Conservation (phyloP, 1,140 invertebrate genomes). For the Radopholus similis region DNA sequence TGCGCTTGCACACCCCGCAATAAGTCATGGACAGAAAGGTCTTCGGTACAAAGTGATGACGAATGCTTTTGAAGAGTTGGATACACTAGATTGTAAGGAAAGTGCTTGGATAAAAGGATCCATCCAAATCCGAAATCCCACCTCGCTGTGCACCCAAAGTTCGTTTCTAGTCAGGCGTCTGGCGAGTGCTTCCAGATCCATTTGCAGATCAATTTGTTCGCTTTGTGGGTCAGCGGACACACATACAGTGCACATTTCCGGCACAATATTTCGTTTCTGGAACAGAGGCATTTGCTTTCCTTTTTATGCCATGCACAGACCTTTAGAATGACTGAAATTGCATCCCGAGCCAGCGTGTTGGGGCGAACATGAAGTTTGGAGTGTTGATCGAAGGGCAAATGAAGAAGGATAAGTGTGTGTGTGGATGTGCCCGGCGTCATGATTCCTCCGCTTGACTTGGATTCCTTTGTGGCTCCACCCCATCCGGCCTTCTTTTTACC, state of each 20-base stretch:
- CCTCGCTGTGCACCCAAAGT: slow-evolving; percentile 34
- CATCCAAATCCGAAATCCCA: background rate
- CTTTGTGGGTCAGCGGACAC: slow-evolving; percentile 40
- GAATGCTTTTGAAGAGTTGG: slow-evolving; percentile 42
- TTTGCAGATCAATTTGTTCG: slow-evolving; percentile 41
- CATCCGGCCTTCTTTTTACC: too few relatives aligned
- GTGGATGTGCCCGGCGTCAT: too few relatives aligned
- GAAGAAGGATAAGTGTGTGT: slow-evolving; percentile 33
- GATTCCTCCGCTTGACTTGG: too few relatives aligned
- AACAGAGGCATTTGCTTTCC: background rate
- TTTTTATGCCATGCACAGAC: background rate
- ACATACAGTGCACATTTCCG: slow-evolving; percentile 46
- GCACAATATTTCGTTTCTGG: slow-evolving; percentile 45
- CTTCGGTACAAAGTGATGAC: slow-evolving; percentile 45
- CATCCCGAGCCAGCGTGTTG: slow-evolving; percentile 45
- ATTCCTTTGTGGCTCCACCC: too few relatives aligned
- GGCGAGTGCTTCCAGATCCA: slow-evolving; percentile 34
- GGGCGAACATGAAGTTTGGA: slow-evolving; percentile 39
- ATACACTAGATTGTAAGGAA: slow-evolving; percentile 26
- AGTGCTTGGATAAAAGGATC: background rate
- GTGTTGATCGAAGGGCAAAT: slow-evolving; percentile 44
- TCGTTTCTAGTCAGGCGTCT: slow-evolving; percentile 28
- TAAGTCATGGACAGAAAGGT: slow-evolving; percentile 43
- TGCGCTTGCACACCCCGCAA: slow-evolving; percentile 42
- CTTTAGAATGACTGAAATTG: slow-evolving; percentile 36